phyloP scores from a whole-genome alignment of 2,113 vertebrate species.

The Antennarius striatus region DNA sequence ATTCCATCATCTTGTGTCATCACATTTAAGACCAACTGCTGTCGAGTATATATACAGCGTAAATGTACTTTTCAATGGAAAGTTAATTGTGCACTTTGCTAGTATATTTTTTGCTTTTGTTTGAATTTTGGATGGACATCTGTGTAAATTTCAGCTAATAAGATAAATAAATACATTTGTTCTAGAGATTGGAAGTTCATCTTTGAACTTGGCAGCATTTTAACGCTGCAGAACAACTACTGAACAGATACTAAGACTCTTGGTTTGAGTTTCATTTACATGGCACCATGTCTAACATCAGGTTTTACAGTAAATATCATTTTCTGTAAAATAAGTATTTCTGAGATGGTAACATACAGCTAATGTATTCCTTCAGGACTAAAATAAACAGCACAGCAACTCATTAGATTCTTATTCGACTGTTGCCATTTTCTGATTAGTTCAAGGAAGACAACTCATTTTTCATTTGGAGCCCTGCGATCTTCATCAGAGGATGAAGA shows the following conservation, averaged over 20 bases:
- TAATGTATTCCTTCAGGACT: not conserved
- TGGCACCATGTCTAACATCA: not conserved
- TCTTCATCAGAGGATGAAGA: too few relatives aligned
- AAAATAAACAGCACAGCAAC: not conserved
- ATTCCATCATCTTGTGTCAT: conserved; percentile 25
- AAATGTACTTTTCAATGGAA: conserved; percentile 32
- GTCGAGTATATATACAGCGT: conserved; percentile 23
- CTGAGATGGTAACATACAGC: not conserved
- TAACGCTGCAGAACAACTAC: not conserved
- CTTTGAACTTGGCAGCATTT: not conserved
- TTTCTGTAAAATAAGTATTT: too few relatives aligned
- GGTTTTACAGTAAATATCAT: too few relatives aligned
- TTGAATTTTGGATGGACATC: conserved; percentile 38
- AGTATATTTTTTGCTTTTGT: conserved; percentile 39
- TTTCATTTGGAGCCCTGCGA: not conserved
- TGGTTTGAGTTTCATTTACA: not conserved
- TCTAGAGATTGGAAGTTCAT: conserved; percentile 8
- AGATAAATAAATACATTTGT: conserved; percentile 34
- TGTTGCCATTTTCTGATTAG: not conserved
- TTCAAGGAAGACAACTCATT: not conserved
- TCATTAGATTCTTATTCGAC: not conserved
- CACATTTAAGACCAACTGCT: conserved; percentile 41
- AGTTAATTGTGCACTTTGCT: conserved; percentile 57
- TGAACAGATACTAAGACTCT: not conserved
- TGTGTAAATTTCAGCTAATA: conserved; percentile 61